Percentiles rank a stretch among this genome's conserved stretches.
These are phyloP conservation scores for Campoletis sonorensis DNA, from an alignment of 1,140 invertebrate genomes.

Conservation along the genomic window DNA sequence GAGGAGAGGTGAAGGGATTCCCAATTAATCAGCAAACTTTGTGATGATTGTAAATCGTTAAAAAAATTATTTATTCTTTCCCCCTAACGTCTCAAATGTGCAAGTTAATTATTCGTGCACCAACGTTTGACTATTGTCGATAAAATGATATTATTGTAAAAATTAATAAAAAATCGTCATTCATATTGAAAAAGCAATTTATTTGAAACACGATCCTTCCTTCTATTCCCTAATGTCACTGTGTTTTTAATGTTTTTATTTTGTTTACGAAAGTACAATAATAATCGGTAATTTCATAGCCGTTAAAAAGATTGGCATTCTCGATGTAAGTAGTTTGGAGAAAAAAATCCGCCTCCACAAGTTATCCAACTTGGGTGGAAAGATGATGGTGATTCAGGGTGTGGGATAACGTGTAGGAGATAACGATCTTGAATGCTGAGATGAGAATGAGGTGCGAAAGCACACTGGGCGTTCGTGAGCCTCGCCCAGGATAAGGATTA, in stretches of 20 bases:
- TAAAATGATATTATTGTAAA: no score
- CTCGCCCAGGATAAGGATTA: neutral
- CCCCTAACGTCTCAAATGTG: no score
- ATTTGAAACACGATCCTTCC: no score
- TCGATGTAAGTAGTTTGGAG: neutral
- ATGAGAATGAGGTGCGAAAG: slow-evolving; percentile 17
- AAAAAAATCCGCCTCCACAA: neutral
- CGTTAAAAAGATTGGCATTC: neutral
- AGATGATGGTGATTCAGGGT: slow-evolving; percentile 22
- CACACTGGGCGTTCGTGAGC: neutral
- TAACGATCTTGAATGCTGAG: slow-evolving; percentile 11
- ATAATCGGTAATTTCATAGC: no score
- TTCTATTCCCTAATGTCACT: no score
- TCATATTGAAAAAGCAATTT: no score
- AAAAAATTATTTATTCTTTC: no score
- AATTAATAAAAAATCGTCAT: no score
- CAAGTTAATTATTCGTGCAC: no score
- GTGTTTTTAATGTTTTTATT: no score
- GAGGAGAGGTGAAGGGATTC: neutral
- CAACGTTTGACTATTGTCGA: no score
- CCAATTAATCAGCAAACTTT: neutral
- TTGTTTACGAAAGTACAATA: no score
- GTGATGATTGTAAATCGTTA: neutral
- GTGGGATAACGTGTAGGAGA: neutral
- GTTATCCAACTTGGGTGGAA: neutral